Percentiles rank a stretch among this genome's conserved stretches.
Evolutionary conservation across 2,113 vertebrate species (phyloP).

Genomic region (Dolichotis patagonum): DNA sequence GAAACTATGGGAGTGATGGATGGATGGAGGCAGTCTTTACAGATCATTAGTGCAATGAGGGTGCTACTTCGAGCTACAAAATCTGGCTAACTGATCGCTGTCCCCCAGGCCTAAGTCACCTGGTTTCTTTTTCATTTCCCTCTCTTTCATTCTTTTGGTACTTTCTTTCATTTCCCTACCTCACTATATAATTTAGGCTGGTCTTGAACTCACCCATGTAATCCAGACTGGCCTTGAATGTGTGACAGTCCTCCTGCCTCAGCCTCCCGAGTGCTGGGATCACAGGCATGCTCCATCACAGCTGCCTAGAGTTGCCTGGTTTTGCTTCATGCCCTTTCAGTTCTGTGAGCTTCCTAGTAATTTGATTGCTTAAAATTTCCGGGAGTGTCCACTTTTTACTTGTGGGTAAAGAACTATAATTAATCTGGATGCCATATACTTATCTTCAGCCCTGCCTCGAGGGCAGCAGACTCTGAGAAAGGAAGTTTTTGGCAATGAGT

Average conservation of each 20-base stretch:
- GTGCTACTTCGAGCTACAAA: background rate
- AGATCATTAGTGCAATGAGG: background rate
- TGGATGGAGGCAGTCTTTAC: background rate
- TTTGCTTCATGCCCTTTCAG: background rate
- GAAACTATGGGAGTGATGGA: background rate
- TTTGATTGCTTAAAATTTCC: constrained; percentile 24
- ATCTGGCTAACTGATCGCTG: background rate
- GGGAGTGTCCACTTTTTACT: background rate
- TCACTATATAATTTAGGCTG: background rate
- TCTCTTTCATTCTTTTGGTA: background rate
- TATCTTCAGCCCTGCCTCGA: background rate
- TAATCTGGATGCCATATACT: background rate
- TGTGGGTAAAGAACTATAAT: background rate
- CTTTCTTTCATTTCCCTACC: background rate
- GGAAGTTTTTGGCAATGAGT: background rate
- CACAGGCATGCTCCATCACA: background rate
- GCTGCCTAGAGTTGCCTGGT: background rate
- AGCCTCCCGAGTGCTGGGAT: background rate
- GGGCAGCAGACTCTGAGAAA: background rate
- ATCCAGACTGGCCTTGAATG: background rate
- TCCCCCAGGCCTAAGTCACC: background rate
- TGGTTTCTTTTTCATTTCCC: background rate
- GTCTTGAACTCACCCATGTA: background rate
- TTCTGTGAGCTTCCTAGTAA: background rate
- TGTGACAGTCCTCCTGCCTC: background rate